These are phyloP conservation scores for Trinorchestia longiramus DNA, from an alignment of 1,140 invertebrate species.

Conservation along the genomic window DNA sequence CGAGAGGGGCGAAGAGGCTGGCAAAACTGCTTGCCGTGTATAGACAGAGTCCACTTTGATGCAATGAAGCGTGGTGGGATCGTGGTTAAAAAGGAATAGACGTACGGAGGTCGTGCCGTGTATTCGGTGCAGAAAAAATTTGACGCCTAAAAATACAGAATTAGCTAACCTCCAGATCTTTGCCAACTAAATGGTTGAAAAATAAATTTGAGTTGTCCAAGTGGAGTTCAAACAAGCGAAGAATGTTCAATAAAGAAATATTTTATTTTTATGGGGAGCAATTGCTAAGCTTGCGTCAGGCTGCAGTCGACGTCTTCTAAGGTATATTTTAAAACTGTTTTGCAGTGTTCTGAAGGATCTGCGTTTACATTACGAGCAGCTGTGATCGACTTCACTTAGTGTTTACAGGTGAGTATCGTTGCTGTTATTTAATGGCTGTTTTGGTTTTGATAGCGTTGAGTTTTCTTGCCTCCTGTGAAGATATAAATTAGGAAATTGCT, in stretches of 20 bases:
- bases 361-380: background rate
- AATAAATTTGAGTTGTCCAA: background rate
- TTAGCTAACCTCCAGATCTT: background rate
- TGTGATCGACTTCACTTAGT: background rate
- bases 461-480: too few species aligned
- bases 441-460: too few species aligned
- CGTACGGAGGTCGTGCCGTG: constrained; percentile 8
- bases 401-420: background rate
- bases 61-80: constrained; percentile 44
- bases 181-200: background rate
- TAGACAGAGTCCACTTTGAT: constrained; percentile 44
- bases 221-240: background rate
- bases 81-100: background rate
- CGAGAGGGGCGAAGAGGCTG: constrained; percentile 42
- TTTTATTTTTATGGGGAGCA: background rate
- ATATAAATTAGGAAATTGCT: too few species aligned
- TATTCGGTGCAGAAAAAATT: background rate
- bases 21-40: constrained; percentile 39
- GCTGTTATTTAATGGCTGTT: background rate
- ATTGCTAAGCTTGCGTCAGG: background rate
- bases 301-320: background rate
- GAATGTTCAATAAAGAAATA: background rate
- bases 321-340: background rate
- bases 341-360: background rate
- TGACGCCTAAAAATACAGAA: background rate